A percentile compares a stretch with the other conserved stretches of the same genome.
Conservation (phyloP, 2,113 vertebrate genomes). For the Anguilla japonica region DNA sequence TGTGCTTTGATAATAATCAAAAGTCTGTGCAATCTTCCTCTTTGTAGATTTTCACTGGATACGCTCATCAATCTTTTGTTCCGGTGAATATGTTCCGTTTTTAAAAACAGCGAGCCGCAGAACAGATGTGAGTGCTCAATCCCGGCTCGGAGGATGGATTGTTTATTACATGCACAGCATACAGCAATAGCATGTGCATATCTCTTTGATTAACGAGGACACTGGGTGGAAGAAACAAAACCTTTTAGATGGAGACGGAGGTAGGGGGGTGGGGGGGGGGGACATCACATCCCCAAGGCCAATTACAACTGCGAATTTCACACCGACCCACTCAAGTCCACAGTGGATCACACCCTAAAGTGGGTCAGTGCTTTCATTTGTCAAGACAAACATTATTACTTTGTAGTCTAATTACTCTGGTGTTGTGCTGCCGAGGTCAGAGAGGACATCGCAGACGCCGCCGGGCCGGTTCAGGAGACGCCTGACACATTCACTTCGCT, state of each 20-base stretch:
- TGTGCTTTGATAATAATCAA: background rate
- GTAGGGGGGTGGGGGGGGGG: background rate
- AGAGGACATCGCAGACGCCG: background rate
- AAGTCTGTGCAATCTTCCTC: constrained; percentile 3
- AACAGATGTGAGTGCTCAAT: background rate
- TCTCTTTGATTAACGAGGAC: constrained; percentile 10
- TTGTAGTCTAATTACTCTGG: background rate
- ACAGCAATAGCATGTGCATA: background rate
- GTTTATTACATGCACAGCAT: background rate
- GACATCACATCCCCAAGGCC: background rate
- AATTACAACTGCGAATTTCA: background rate
- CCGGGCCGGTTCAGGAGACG: background rate
- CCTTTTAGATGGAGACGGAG: background rate
- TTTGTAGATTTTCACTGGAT: background rate
- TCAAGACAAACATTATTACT: background rate
- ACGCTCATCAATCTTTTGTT: constrained; percentile 7
- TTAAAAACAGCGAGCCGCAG: background rate
- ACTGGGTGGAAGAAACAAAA: constrained; percentile 4
- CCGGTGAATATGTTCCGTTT: constrained; percentile 1
- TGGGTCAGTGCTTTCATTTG: background rate
- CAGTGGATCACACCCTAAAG: background rate
- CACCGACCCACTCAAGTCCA: background rate
- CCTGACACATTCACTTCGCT: background rate
- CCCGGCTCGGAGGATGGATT: background rate
- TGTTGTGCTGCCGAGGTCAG: background rate